Evolutionary conservation across 2,888 invertebrate genomes (phyloP).

Genomic region (Mythimna impura): DNA sequence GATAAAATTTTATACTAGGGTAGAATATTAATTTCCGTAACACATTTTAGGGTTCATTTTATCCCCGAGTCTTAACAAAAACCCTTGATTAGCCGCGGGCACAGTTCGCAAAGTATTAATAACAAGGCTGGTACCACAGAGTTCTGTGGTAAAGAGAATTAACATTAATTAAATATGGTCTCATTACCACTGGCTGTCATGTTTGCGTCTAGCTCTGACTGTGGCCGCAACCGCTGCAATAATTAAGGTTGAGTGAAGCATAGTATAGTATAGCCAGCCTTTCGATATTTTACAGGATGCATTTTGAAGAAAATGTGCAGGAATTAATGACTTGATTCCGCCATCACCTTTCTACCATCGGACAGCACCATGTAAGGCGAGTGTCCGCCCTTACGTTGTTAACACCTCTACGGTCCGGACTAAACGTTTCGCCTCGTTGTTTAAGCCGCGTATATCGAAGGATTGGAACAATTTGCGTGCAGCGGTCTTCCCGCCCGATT

Average conservation of each 20-base stretch:
- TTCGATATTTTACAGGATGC: too few species aligned
- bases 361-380: too few species aligned
- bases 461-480: too few species aligned
- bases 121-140: not conserved
- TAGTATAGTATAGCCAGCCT: too few species aligned
- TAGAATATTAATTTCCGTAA: not conserved
- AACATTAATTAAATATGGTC: conserved; percentile 30
- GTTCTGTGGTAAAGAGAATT: conserved; percentile 2
- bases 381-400: too few species aligned
- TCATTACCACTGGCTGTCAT: conserved; percentile 21
- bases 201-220: conserved; percentile 19
- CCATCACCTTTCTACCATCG: too few species aligned
- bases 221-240: conserved; percentile 8
- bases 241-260: not conserved
- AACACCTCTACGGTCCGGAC: too few species aligned
- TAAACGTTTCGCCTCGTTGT: too few species aligned
- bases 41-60: conserved; percentile 1
- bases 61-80: not conserved
- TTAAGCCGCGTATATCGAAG: too few species aligned
- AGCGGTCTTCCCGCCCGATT: too few species aligned
- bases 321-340: too few species aligned
- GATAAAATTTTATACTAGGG: not conserved
- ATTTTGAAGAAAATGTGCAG: too few species aligned
- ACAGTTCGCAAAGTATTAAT: conserved; percentile 5
- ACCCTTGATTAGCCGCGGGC: not conserved